A percentile compares a stretch with the other conserved stretches of the same genome.
Evolutionary conservation across 2,888 invertebrate species (phyloP).

Genomic region (Cryptus armator): DNA sequence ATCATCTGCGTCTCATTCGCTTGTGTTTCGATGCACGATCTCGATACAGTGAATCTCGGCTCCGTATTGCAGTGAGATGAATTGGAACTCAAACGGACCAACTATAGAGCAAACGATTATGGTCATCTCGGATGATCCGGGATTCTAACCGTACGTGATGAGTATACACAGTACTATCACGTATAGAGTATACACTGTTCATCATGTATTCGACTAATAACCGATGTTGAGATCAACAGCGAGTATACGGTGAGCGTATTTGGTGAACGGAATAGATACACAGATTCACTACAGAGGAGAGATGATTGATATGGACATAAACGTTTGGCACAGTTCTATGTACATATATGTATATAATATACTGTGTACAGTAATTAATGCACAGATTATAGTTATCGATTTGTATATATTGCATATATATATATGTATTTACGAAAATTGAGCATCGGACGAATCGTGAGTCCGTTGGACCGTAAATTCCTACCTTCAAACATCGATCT

Average conservation of each 20-base stretch:
- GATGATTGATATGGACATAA: not conserved
- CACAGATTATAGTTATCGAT: slow-evolving; percentile 3
- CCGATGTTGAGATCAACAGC: slow-evolving; percentile 48
- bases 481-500: slow-evolving; percentile 89
- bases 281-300: not conserved
- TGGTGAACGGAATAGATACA: slow-evolving; percentile 27
- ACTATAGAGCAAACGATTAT: slow-evolving; percentile 52
- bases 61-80: slow-evolving; percentile 42
- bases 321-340: slow-evolving; percentile 16
- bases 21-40: slow-evolving; percentile 27
- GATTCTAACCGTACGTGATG: slow-evolving; percentile 51
- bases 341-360: slow-evolving; percentile 11
- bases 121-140: slow-evolving; percentile 60
- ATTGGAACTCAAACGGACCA: slow-evolving; percentile 49
- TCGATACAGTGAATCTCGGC: slow-evolving; percentile 18
- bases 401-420: slow-evolving; percentile 3
- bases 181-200: slow-evolving; percentile 40
- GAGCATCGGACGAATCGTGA: slow-evolving; percentile 12
- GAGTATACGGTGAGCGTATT: slow-evolving; percentile 28
- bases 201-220: slow-evolving; percentile 58
- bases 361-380: not conserved
- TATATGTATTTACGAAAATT: slow-evolving; percentile 7
- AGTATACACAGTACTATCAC: slow-evolving; percentile 29
- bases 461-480: slow-evolving; percentile 69
- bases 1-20: slow-evolving; percentile 4